Conservation (phyloP, 2,113 vertebrate species). For the Malurus melanocephalus region DNA sequence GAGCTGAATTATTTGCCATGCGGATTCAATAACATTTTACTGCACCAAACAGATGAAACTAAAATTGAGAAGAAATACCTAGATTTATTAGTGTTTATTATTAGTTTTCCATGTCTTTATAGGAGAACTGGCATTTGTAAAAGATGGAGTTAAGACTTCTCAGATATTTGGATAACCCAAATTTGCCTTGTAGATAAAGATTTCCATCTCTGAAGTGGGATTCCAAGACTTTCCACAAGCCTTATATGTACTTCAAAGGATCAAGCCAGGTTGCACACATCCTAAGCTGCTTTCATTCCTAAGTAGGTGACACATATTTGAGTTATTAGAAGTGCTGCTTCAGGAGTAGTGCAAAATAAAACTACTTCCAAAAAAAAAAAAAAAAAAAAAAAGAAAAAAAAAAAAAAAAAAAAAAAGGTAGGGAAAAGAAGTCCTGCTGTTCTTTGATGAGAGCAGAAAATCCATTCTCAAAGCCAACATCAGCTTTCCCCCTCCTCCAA, state of each 20-base stretch:
- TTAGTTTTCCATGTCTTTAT: background rate
- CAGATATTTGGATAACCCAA: background rate
- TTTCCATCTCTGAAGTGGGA: background rate
- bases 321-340: background rate
- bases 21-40: background rate
- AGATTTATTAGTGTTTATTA: background rate
- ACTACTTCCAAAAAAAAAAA: background rate
- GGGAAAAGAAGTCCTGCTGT: too few species aligned
- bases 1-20: background rate
- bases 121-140: background rate
- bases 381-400: too few species aligned
- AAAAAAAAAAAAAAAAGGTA: too few species aligned
- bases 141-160: background rate
- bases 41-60: background rate
- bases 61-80: background rate
- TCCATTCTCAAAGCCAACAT: background rate
- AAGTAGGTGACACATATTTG: background rate
- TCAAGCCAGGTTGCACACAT: background rate
- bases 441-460: background rate
- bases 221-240: background rate
- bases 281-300: background rate
- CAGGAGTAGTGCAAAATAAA: background rate
- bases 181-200: background rate
- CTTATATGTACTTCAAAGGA: slow-evolving; percentile 16
- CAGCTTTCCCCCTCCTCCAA: background rate